phyloP scores from a whole-genome alignment of 1,140 invertebrate genomes.

The Myzus persicae region DNA sequence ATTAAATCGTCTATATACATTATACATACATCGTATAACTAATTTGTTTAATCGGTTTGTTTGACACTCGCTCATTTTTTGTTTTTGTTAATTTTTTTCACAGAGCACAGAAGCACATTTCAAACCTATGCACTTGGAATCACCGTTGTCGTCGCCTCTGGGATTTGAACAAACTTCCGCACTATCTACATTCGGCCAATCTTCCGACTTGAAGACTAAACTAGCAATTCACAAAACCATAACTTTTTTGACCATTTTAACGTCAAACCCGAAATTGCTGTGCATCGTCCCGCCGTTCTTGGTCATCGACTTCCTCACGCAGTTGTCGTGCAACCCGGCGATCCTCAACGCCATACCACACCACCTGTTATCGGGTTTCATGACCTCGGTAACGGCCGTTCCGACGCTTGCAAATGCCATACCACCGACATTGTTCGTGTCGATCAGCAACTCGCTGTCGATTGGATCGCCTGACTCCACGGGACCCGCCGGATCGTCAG shows the following conservation, averaged over 20 bases:
- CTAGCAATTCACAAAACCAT: not conserved
- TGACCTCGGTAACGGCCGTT: not conserved
- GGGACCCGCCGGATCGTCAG: not conserved
- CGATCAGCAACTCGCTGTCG: not conserved
- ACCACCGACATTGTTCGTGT: not conserved
- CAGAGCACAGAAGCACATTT: not conserved
- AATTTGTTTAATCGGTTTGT: not conserved
- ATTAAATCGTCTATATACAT: not conserved
- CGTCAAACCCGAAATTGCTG: not conserved
- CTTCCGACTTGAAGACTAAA: not conserved
- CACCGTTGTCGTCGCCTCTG: not conserved
- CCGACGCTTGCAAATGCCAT: not conserved
- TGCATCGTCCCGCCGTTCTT: not conserved
- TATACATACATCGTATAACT: too few species aligned
- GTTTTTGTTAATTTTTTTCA: not conserved
- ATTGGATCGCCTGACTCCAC: not conserved
- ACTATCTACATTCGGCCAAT: not conserved
- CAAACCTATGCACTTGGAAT: not conserved
- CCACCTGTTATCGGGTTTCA: not conserved
- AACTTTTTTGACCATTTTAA: not conserved
- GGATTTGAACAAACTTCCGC: not conserved
- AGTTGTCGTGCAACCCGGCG: not conserved
- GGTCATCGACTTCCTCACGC: not conserved
- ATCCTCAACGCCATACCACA: not conserved
- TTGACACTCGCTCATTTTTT: not conserved